A percentile compares a stretch with the other conserved stretches of the same genome.
phyloP scores from a whole-genome alignment of 2,113 vertebrate species.

The Mormyrus iriodes region DNA sequence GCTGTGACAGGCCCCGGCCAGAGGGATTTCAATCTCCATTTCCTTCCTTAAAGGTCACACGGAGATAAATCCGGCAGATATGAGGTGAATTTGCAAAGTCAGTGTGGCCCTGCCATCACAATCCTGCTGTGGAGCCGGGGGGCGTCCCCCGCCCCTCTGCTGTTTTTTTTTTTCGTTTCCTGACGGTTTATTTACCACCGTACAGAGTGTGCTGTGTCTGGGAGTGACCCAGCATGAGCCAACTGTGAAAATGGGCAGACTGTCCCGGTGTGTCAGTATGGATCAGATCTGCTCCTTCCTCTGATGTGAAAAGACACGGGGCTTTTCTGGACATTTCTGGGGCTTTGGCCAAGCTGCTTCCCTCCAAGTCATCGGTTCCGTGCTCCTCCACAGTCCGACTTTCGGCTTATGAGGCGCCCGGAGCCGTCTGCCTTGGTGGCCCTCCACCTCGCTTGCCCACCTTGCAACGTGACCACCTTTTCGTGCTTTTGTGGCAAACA shows the following conservation, averaged over 20 bases:
- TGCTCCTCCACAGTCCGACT: not conserved
- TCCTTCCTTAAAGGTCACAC: slow-evolving; percentile 4
- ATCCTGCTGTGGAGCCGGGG: not conserved
- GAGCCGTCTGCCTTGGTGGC: not conserved
- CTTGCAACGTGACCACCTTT: not conserved
- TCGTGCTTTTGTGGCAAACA: not conserved
- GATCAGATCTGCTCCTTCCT: not conserved
- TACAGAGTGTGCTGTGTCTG: not conserved
- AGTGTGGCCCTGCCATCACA: not conserved
- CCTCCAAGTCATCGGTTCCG: not conserved
- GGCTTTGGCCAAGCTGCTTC: not conserved
- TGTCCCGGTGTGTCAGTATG: slow-evolving; percentile 2
- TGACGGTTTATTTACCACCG: not conserved
- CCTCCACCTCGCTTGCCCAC: not conserved
- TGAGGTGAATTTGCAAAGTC: not conserved
- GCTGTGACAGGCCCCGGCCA: not conserved
- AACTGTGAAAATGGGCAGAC: not conserved
- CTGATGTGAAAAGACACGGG: not conserved
- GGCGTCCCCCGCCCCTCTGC: not conserved
- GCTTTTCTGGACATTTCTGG: not conserved
- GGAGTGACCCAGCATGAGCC: not conserved
- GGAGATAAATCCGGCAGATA: slow-evolving; percentile 9
- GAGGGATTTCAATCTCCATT: slow-evolving; percentile 14
- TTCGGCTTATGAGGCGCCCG: not conserved
- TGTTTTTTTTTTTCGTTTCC: not conserved